Percentiles rank a stretch among this genome's conserved stretches.
Conservation (phyloP, 2,888 invertebrate species). For the Sesamia inferens region DNA sequence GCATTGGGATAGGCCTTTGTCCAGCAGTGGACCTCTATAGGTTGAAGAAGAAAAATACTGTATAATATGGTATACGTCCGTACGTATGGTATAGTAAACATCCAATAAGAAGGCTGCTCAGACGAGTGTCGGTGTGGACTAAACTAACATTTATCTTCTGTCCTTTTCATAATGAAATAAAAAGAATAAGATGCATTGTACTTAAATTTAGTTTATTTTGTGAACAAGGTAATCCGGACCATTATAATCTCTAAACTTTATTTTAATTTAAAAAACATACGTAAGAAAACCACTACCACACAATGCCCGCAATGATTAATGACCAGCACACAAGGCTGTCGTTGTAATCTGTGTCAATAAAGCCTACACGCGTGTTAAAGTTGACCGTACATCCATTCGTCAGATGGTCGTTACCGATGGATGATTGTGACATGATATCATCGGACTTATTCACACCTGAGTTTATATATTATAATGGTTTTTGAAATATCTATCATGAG, state of each 20-base stretch:
- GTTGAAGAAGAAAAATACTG: too few relatives aligned
- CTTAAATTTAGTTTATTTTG: neutral
- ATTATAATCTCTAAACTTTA: neutral
- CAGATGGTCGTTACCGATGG: constrained; percentile 10
- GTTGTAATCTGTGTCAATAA: constrained; percentile 47
- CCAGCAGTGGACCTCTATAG: too few relatives aligned
- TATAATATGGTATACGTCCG: too few relatives aligned
- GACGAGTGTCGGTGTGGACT: too few relatives aligned
- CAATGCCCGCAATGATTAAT: constrained; percentile 37
- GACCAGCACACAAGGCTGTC: constrained; percentile 41
- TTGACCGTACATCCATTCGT: constrained; percentile 32
- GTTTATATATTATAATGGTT: neutral
- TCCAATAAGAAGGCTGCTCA: too few relatives aligned
- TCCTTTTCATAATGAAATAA: too few relatives aligned
- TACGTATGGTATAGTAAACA: too few relatives aligned
- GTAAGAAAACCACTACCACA: constrained; percentile 15
- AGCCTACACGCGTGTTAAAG: constrained; percentile 36
- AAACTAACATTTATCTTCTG: too few relatives aligned
- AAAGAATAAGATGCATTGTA: neutral
- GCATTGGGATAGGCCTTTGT: too few relatives aligned
- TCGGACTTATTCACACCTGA: constrained; percentile 44
- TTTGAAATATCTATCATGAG: constrained; percentile 1
- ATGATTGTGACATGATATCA: constrained; percentile 56
- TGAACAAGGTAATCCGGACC: too few relatives aligned
- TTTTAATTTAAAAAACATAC: constrained; percentile 35